Conservation (phyloP, 1,140 invertebrate species). For the Drosophila lacertosa region DNA sequence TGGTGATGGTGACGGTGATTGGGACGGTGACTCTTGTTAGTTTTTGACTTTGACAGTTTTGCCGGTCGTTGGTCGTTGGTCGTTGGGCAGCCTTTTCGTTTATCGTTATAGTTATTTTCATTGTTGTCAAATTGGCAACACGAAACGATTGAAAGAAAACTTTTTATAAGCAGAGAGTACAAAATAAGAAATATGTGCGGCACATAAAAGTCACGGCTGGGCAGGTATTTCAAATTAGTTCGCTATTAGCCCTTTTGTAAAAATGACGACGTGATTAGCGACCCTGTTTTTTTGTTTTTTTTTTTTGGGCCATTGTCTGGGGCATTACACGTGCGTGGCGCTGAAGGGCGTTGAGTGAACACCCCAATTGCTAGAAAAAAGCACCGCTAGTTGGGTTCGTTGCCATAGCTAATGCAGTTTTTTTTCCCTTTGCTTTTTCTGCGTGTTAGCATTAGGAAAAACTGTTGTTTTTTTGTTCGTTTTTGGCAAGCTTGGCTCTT, state of each 20-base stretch:
- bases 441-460: slow-evolving; percentile 8
- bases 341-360: slow-evolving; percentile 33
- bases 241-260: slow-evolving; percentile 57
- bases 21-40: slow-evolving; percentile 54
- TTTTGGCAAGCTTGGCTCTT: slow-evolving; percentile 35
- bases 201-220: slow-evolving; percentile 21
- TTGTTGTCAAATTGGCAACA: slow-evolving; percentile 51
- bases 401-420: slow-evolving; percentile 60
- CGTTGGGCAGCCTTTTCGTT: slow-evolving; percentile 3
- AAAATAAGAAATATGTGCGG: slow-evolving; percentile 6
- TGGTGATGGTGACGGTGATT: too few relatives aligned
- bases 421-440: not conserved
- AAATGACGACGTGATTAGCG: slow-evolving; percentile 42
- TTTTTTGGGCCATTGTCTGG: slow-evolving; percentile 38
- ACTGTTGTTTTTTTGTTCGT: slow-evolving; percentile 16
- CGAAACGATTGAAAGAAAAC: not conserved
- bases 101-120: slow-evolving; percentile 4
- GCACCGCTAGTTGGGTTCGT: slow-evolving; percentile 55
- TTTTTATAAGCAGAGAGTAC: slow-evolving; percentile 6
- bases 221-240: slow-evolving; percentile 50
- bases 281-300: slow-evolving; percentile 31
- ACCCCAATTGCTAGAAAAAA: slow-evolving; percentile 17
- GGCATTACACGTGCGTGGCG: slow-evolving; percentile 63
- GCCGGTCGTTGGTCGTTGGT: slow-evolving; percentile 5
- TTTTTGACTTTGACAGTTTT: slow-evolving; percentile 65